Percentiles rank a stretch among this genome's conserved stretches.
These are phyloP conservation scores for Elaeidobius kamerunicus DNA, from an alignment of 2,888 invertebrate genomes.

Conservation along the genomic window DNA sequence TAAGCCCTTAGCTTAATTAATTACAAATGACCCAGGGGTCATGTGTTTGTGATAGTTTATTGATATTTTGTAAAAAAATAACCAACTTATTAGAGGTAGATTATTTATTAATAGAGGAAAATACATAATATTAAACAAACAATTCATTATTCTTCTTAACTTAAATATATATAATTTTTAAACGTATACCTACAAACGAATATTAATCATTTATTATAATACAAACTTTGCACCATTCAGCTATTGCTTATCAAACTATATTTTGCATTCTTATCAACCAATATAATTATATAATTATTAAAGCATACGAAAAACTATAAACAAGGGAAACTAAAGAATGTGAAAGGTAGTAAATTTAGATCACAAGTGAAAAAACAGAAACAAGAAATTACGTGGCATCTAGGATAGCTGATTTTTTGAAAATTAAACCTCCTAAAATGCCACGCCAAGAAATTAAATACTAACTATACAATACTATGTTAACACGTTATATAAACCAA, in stretches of 20 bases:
- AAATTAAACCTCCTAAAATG: conserved; percentile 22
- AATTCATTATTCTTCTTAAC: conserved; percentile 36
- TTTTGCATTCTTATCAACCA: conserved; percentile 3
- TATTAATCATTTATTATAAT: conserved; percentile 30
- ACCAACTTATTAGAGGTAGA: conserved; percentile 51
- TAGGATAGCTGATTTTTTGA: too few relatives aligned
- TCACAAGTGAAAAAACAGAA: conserved; percentile 27
- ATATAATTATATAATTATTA: conserved; percentile 26
- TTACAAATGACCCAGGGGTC: too few relatives aligned
- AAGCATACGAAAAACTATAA: conserved; percentile 29
- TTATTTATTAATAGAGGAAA: conserved; percentile 50
- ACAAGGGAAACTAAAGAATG: neutral
- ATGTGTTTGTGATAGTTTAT: too few relatives aligned
- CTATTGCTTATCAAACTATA: conserved; percentile 10
- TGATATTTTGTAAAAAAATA: neutral
- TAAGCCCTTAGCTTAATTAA: too few relatives aligned
- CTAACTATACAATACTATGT: conserved; percentile 7
- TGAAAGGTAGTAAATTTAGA: conserved; percentile 24
- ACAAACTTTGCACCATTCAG: conserved; percentile 42
- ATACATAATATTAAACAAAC: conserved; percentile 44
- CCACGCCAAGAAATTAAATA: conserved; percentile 17
- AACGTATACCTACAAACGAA: conserved; percentile 9
- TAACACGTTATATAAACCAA: conserved; percentile 30
- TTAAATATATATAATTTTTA: conserved; percentile 17
- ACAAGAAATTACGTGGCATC: neutral